These are phyloP conservation scores for Lota lota DNA, from an alignment of 2,113 vertebrate species.

Conservation along the genomic window DNA sequence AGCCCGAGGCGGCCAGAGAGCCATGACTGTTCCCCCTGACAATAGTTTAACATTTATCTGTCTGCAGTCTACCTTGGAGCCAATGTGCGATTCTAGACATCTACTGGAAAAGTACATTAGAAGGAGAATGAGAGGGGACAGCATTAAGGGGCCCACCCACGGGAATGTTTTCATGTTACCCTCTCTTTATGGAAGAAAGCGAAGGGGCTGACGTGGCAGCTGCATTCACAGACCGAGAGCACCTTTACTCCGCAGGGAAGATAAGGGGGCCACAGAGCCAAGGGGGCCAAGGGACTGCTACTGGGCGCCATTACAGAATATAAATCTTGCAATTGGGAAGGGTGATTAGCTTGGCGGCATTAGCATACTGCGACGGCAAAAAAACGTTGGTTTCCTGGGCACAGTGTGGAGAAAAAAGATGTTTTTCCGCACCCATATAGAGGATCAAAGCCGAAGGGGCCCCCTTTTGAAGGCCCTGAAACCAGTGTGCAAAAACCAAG, in stretches of 20 bases:
- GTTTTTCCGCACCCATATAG: slow-evolving; percentile 80
- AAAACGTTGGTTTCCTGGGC: slow-evolving; percentile 66
- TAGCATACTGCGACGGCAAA: slow-evolving; percentile 66
- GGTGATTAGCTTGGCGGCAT: slow-evolving; percentile 67
- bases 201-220: slow-evolving; percentile 49
- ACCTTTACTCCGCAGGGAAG: slow-evolving; percentile 56
- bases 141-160: slow-evolving; percentile 57
- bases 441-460: slow-evolving; percentile 93
- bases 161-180: slow-evolving; percentile 53
- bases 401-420: slow-evolving; percentile 70
- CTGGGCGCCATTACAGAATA: slow-evolving; percentile 51
- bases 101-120: slow-evolving; percentile 63
- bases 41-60: slow-evolving; percentile 67
- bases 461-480: slow-evolving; percentile 93
- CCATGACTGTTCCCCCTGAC: slow-evolving; percentile 13
- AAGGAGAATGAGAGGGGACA: slow-evolving; percentile 37
- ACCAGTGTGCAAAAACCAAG: slow-evolving; percentile 81
- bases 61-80: slow-evolving; percentile 60
- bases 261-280: slow-evolving; percentile 36
- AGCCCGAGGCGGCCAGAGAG: slow-evolving; percentile 24
- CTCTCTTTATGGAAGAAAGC: slow-evolving; percentile 47
- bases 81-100: slow-evolving; percentile 49
- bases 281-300: slow-evolving; percentile 24
- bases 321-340: slow-evolving; percentile 67
- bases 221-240: slow-evolving; percentile 75